Base-by-base conservation (phyloP, 2,797 vertebrate genomes). In the Etheostoma nigrum region DNA sequence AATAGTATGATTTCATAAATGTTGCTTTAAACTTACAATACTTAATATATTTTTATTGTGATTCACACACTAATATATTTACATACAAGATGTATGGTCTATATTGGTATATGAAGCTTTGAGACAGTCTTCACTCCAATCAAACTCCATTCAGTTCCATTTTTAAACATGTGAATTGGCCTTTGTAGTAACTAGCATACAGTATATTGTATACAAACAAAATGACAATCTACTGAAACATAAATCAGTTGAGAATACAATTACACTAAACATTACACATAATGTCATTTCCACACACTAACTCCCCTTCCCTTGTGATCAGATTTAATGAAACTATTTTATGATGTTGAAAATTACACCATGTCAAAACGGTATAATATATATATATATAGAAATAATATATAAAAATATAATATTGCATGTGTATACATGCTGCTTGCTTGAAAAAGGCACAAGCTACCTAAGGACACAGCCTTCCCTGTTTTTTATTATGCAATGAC, bases 161-260 rank as follows among this genome's bases (percentile, higher is more conserved):
- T 55, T 78, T 47, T 8, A 42, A 67, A 67, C 12, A 14, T 2
- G 47, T 27, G 27, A 67, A 62, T 18, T n/a, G 36, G 18, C 14
- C 7, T 33, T 44, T 23, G 3, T 14, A 33, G 16, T 49, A n/a
- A 44, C 11, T 16, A 42, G 13, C 21, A 44, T 42, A 6, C 36
- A 40, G 36, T 40, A 16, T 11, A 63, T 5, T 23, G 1, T 44
- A n/a, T 36, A 23, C 21, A 6, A 59, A 55, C 4, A 74, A 27
- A 33, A n/a, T 19, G 2, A 3, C 12, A 23, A 40, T 42, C 18
- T 18, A 55, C 15, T 40, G 19, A 42, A 59, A 59, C 0, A 66
- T n/a, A 6, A 30, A 64, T 4, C 6, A 0, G 42, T 16, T 49
- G 0, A 49, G 4, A 54, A 45, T 6, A 42, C 3, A 9, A 13